Base-by-base conservation (phyloP, 1,140 invertebrate genomes). In the fruit fly (Drosophila melanogaster) region DNA sequence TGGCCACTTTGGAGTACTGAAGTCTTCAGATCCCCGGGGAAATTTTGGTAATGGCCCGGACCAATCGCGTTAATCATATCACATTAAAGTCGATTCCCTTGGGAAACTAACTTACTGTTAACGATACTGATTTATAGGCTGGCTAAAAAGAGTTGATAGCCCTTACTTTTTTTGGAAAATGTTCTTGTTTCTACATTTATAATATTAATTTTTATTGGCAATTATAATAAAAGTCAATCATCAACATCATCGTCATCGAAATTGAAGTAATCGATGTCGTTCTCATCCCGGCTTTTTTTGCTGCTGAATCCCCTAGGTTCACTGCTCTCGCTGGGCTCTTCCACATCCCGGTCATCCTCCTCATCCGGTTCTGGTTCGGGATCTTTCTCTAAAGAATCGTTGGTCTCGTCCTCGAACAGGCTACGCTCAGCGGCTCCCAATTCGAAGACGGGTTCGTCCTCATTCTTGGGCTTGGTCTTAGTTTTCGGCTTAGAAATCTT, bases 381-480 rank as follows among this genome's bases (percentile, higher is more conserved):
- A 5, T 60, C 76, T 8, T 55, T 40, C 33, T 46, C 41, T 7
- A 49, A 43, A 0, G 38, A 4, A 50, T 79, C 67, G 14, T 33
- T 30, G n/a, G 7, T 14, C 8, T 51, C 49, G 3, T 44, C 54
- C 40, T 86, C 85, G 38, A 80, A 79, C 1, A 90, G 50, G n/a
- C 72, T 75, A 2, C 75, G 76, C 50, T 91, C 90, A 2, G 90
- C 90, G 11, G 90, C 90, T n/a, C 80, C 86, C 41, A 91, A 41
- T 49, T 91, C 90, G 3, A 60, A 72, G 17, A 83, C 56, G 0
- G 83, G 75, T 2, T 44, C 37, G 3, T 65, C 51, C 12, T 55
- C 37, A 2, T 22, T 40, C 10, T 47, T 12, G 0, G 50, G 17
- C n/a, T 37, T 55, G 8, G 56, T 15, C 51, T 71, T 44, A 2